Evolutionary conservation across 2,888 invertebrate species (phyloP).

Genomic region (Tricholauxania praeusta): DNA sequence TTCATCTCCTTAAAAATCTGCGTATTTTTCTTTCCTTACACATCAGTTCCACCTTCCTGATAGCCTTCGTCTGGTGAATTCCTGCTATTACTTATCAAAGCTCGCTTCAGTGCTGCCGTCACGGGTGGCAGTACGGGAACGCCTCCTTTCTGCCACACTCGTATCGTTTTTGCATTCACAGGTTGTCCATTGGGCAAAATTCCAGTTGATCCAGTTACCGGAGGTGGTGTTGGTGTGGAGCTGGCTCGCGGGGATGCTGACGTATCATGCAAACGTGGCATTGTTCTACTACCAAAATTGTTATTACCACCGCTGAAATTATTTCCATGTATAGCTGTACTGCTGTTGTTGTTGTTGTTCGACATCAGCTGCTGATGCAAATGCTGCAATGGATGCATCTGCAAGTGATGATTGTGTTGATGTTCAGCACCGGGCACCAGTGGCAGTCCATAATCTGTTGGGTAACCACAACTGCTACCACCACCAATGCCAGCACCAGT

Average conservation of each 20-base stretch:
- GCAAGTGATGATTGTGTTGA: slow-evolving; percentile 64
- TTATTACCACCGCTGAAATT: slow-evolving; percentile 37
- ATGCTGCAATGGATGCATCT: slow-evolving; percentile 69
- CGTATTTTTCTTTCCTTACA: slow-evolving; percentile 70
- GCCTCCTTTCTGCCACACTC: slow-evolving; percentile 87
- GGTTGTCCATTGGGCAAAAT: slow-evolving; percentile 67
- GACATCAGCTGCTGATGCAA: slow-evolving; percentile 59
- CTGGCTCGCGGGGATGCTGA: slow-evolving; percentile 46
- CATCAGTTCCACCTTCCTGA: slow-evolving; percentile 93
- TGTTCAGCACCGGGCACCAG: slow-evolving; percentile 71
- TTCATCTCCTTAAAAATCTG: too few species aligned
- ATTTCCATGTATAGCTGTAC: slow-evolving; percentile 46
- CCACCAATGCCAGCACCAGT: slow-evolving; percentile 46
- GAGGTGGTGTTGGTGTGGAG: slow-evolving; percentile 48
- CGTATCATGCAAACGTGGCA: slow-evolving; percentile 56
- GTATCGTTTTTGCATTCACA: slow-evolving; percentile 81
- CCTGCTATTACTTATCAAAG: slow-evolving; percentile 83
- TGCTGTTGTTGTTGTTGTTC: slow-evolving; percentile 47
- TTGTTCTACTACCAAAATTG: slow-evolving; percentile 50
- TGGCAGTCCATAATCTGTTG: slow-evolving; percentile 83
- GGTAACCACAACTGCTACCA: slow-evolving; percentile 71
- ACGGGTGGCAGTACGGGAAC: slow-evolving; percentile 89
- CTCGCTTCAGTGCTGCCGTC: slow-evolving; percentile 85
- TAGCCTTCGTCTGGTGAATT: slow-evolving; percentile 92
- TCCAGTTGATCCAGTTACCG: not conserved